These are phyloP conservation scores for Dendronephthya gigantea DNA, from an alignment of 64 coral and sea anemone genomes.

Conservation along the genomic window DNA sequence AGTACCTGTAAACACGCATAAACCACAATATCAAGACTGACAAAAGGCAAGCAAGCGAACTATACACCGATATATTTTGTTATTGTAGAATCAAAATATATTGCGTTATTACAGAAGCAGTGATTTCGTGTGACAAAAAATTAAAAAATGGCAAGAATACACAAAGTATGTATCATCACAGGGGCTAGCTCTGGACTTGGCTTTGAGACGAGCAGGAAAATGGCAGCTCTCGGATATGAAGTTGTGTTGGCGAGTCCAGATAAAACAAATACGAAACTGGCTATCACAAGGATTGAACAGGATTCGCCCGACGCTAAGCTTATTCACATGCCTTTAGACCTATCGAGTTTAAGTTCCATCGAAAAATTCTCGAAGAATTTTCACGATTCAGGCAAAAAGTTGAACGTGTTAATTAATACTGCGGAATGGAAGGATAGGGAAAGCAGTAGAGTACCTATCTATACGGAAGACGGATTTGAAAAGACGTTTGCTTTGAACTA, in stretches of 20 bases:
- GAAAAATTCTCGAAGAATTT: slow-evolving; percentile 34
- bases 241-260: slow-evolving; percentile 38
- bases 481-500: slow-evolving; percentile 46
- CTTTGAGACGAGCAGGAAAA: slow-evolving; percentile 35
- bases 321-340: slow-evolving; percentile 40
- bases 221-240: slow-evolving; percentile 39
- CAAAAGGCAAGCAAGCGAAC: background rate
- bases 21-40: background rate
- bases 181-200: slow-evolving; percentile 45
- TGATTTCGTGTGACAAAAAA: background rate
- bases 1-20: background rate
- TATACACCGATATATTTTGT: background rate
- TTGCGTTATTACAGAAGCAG: too few relatives aligned
- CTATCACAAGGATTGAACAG: slow-evolving; percentile 27
- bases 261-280: slow-evolving; percentile 22
- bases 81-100: too few relatives aligned
- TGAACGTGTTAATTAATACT: slow-evolving; percentile 39
- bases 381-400: slow-evolving; percentile 25
- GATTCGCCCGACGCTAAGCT: slow-evolving; percentile 24
- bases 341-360: slow-evolving; percentile 37
- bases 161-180: slow-evolving; percentile 48
- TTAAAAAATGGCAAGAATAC: background rate
- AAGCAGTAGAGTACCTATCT: background rate
- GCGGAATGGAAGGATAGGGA: slow-evolving; percentile 19
- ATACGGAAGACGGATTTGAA: slow-evolving; percentile 44